phyloP scores from a whole-genome alignment of 2,888 invertebrate genomes.

The Salticus scenicus region DNA sequence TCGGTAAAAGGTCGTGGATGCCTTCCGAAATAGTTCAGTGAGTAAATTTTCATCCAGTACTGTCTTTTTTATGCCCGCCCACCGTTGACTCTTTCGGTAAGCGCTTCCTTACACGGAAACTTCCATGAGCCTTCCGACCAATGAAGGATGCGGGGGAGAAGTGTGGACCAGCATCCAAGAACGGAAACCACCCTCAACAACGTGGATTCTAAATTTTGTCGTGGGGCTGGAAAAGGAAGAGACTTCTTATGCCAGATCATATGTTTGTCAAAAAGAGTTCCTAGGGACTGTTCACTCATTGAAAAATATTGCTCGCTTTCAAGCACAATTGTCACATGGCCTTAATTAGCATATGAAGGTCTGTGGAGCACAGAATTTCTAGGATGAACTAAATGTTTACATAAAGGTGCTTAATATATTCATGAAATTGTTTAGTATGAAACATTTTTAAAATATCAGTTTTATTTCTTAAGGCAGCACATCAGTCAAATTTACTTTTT shows the following conservation, averaged over 20 bases:
- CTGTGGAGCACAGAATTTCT: no score
- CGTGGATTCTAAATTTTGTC: conserved; percentile 19
- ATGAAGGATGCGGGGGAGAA: not conserved
- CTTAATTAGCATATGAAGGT: no score
- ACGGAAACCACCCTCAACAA: conserved; percentile 20
- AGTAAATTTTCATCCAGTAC: not conserved
- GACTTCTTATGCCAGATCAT: not conserved
- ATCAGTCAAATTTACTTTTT: no score
- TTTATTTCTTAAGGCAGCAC: no score
- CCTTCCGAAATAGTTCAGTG: not conserved
- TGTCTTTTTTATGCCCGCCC: not conserved
- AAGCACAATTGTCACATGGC: no score
- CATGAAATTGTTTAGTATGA: no score
- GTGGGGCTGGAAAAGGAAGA: conserved; percentile 21
- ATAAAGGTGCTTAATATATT: no score
- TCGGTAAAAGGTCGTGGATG: not conserved
- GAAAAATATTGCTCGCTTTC: not conserved
- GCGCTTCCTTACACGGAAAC: conserved; percentile 12
- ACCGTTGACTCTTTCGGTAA: not conserved
- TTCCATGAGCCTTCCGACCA: not conserved
- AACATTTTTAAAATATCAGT: no score
- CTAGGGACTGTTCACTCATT: not conserved
- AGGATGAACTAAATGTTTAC: no score
- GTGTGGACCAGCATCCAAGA: not conserved
- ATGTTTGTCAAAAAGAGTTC: not conserved